Evolutionary conservation across 1,140 invertebrate genomes (phyloP).

Genomic region (Trachymyrmex cornetzi): DNA sequence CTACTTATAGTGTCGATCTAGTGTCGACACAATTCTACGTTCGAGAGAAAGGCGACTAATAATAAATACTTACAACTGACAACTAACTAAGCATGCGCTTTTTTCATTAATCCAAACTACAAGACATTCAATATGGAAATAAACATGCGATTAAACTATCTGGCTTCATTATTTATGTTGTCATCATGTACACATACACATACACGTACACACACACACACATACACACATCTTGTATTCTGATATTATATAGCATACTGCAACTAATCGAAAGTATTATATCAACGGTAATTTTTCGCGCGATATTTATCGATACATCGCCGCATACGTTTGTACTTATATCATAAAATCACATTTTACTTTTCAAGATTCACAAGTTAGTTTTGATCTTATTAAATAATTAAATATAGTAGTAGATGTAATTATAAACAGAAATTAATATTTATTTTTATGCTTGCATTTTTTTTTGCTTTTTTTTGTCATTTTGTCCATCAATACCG

Average conservation of each 20-base stretch:
- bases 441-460: background rate
- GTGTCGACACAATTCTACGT: background rate
- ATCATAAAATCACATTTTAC: background rate
- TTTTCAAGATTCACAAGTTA: background rate
- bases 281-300: background rate
- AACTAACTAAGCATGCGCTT: conserved; percentile 59
- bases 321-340: background rate
- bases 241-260: background rate
- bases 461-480: background rate
- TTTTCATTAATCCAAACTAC: conserved; percentile 26
- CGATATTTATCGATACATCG: background rate
- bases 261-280: background rate
- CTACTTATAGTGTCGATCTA: background rate
- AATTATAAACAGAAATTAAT: background rate
- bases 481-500: background rate
- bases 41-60: conserved; percentile 16
- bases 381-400: conserved; percentile 5
- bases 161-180: conserved; percentile 27
- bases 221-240: background rate
- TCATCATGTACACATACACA: background rate
- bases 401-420: conserved; percentile 12
- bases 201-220: too few relatives aligned
- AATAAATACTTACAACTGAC: conserved; percentile 13
- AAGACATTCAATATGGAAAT: background rate
- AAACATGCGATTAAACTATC: conserved; percentile 31